Evolutionary conservation across 2,797 vertebrate genomes (phyloP).

Genomic region (Caiman crocodilus): DNA sequence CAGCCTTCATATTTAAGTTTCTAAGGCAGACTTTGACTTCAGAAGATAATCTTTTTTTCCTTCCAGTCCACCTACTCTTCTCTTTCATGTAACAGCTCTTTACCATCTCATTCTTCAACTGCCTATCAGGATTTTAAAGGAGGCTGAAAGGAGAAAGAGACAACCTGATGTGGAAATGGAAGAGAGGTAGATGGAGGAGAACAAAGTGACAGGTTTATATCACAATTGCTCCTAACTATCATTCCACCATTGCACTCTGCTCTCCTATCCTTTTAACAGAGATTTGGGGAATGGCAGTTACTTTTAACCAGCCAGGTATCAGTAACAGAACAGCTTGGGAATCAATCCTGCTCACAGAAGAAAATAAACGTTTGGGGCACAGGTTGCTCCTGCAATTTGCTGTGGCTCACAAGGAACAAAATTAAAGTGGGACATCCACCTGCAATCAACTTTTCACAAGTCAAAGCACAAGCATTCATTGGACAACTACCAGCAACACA

Average conservation of each 20-base stretch:
- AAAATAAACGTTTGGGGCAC: not conserved
- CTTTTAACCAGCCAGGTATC: not conserved
- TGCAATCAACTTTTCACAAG: rapidly evolving
- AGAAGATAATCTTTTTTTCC: not conserved
- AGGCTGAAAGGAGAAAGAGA: not conserved
- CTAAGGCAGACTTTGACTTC: not conserved
- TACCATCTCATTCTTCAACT: not conserved
- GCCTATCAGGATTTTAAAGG: not conserved
- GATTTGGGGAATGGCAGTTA: not conserved
- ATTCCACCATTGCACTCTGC: not conserved
- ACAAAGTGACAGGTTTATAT: not conserved
- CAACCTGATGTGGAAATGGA: not conserved
- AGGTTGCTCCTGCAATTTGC: not conserved
- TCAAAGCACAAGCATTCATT: not conserved
- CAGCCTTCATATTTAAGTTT: not conserved
- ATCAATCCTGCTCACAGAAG: not conserved
- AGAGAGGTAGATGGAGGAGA: not conserved
- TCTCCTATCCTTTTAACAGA: not conserved
- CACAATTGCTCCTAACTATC: not conserved
- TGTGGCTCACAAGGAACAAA: not conserved
- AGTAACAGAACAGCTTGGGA: not conserved
- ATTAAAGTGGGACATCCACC: not conserved
- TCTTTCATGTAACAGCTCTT: not conserved
- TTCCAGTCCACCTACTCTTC: not conserved
- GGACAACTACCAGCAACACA: too few species aligned